These are phyloP conservation scores for Napeogenes sylphis DNA, from an alignment of 2,888 invertebrate species.

Conservation along the genomic window DNA sequence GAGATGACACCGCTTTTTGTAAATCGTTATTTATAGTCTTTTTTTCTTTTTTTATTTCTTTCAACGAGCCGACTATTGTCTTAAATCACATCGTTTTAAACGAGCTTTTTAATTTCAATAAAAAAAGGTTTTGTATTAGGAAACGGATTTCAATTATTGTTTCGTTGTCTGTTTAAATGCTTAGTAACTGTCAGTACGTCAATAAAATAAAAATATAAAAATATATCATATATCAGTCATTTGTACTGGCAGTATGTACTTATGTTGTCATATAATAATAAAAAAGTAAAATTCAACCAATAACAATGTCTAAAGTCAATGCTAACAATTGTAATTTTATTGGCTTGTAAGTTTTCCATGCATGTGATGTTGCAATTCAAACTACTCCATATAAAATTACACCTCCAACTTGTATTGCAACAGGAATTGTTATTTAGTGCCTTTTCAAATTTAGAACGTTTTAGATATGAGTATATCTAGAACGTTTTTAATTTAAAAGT, in stretches of 20 bases:
- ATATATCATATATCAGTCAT: no score
- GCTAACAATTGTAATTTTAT: background rate
- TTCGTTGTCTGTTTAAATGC: conserved; percentile 1
- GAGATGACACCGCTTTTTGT: conserved; percentile 75
- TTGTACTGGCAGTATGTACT: no score
- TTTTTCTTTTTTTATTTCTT: conserved; percentile 47
- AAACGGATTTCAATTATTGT: conserved; percentile 18
- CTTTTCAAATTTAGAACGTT: background rate
- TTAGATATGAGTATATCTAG: background rate
- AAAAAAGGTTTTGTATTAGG: conserved; percentile 32
- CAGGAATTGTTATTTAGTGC: background rate
- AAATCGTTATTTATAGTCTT: conserved; percentile 73
- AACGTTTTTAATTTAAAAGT: no score
- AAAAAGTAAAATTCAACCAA: no score
- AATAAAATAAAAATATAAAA: no score
- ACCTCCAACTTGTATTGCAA: background rate
- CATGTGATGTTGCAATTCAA: background rate
- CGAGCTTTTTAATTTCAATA: conserved; percentile 46
- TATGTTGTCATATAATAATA: no score
- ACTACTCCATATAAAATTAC: conserved; percentile 3
- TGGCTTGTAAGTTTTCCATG: background rate
- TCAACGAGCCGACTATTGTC: conserved; percentile 59
- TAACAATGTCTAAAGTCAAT: background rate
- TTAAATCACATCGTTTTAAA: conserved; percentile 56
- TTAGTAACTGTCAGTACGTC: no score